Evolutionary conservation across 2,113 vertebrate species (phyloP), one percentile per base, ranked within the genome.

Genomic region (Thinocorus orbignyianus): DNA sequence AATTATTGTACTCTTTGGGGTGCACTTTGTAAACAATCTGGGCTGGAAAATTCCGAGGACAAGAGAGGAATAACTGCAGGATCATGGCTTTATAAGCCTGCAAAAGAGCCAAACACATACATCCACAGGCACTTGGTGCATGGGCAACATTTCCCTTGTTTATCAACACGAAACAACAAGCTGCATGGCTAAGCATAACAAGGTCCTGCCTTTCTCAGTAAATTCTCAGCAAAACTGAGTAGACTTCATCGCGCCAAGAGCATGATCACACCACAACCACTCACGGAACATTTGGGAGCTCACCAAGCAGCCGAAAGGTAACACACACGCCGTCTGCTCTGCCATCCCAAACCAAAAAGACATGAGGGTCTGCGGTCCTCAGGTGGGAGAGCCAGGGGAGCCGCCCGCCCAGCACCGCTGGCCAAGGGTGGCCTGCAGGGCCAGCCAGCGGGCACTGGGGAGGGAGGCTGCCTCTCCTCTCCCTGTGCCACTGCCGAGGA

Each of bases 51-150:
- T 80, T 95, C 68, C 73, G 52, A 96, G 89, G 81, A 84, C 78
- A 97, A 95, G 92, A 82, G 49, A 96, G 91, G 66, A 97, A 74
- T 55, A 93, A 92, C 81, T 76, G 77, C 49, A 88, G 96, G 61
- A 96, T 54, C n/a, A 73, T 11, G 42, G 54, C 74, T 80, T 86
- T 39, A 60, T 69, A 88, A 69, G 64, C 39, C 81, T 73, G 51
- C 69, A 51, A 13, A 28, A 82, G 6, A 78, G 64, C 81, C 66
- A n/a, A n/a, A n/a, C 48, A 83, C 61, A n/a, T 2, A 10, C 8
- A 90, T 66, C 71, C 82, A 57, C 55, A 33, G 30, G 13, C 1
- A 2, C 74, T 70, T 49, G 25, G 44, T 16, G 23, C 25, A 70
- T 37, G 70, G 82, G 76, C 24, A 51, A 49, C 0, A 2, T 57